These are phyloP conservation scores for Phrynocephalus versicolor DNA, from an alignment of 2,113 vertebrate species.

Conservation along the genomic window DNA sequence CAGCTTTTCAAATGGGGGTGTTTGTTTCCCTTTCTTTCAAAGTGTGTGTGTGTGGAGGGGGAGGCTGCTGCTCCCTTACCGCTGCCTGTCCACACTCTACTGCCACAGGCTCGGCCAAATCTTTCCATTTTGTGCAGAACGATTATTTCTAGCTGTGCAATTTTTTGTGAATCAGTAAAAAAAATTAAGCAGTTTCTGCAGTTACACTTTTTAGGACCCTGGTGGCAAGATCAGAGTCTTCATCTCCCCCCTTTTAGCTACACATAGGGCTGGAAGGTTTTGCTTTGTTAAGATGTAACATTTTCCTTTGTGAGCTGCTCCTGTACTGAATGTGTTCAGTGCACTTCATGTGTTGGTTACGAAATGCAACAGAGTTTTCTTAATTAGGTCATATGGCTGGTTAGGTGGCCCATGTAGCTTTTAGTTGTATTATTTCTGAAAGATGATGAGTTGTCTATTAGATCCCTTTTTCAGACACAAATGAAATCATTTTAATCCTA, in stretches of 20 bases:
- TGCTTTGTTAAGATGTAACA: not conserved
- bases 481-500: not conserved
- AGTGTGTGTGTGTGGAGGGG: too few species aligned
- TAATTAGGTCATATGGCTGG: not conserved
- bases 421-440: not conserved
- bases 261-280: not conserved
- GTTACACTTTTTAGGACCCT: not conserved
- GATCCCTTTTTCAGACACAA: conserved; percentile 7
- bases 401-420: conserved; percentile 5
- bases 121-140: not conserved
- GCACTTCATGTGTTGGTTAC: not conserved
- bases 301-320: too few species aligned
- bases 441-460: not conserved
- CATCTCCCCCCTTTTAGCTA: not conserved
- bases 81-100: too few species aligned
- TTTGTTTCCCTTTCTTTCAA: not conserved
- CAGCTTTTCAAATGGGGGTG: not conserved
- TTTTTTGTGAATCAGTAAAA: too few species aligned
- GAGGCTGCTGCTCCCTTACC: too few species aligned
- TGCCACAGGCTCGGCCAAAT: not conserved
- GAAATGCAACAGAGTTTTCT: not conserved
- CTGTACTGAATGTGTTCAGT: not conserved
- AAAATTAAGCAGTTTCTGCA: not conserved
- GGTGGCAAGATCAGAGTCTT: too few species aligned
- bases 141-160: not conserved